Evolutionary conservation across 2,113 vertebrate species (phyloP), one percentile per base, ranked within the genome.

Genomic region (Corythornis madagascariensis): DNA sequence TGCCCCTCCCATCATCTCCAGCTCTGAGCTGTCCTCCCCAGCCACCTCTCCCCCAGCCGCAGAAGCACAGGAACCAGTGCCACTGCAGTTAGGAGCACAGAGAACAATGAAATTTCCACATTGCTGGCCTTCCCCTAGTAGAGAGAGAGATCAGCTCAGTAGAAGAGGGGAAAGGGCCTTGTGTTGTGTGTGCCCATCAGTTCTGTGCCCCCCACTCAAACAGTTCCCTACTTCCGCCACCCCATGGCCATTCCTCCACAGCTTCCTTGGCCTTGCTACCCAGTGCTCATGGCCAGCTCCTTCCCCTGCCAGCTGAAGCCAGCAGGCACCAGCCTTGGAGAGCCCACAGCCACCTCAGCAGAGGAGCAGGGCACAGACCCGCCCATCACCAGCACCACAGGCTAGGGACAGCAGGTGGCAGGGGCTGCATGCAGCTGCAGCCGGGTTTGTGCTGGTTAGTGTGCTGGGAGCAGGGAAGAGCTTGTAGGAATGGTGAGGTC

Each of bases 381-480:
- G 10, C 28, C 53, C 82, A 14, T 31, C 66, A 65, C 56, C 63
- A 55, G 13, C 4, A 3, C 64, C 28, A 71, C 88, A 85, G 83
- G 91, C 83, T 67, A 6, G 8, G 78, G 82, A 73, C 92, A 82
- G 38, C 2, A 6, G 29, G 53, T 35, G 64, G 71, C 77, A 82
- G 66, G 69, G 83, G 59, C 93, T 75, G 76, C 93, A 83, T 90
- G 90, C 63, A 1, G 66, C 83, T 85, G 92, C 95, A 94, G 95
- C 74, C 1, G 1, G 50, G 69, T 82, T 87, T 59, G 77, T 81
- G 71, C 90, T 91, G 66, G 81, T 93, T 83, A 89, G 93, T 80
- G 82, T 79, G 84, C 57, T 43, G 33, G 80, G 57, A 91, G 87
- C 50, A 61, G 72, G 92, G 55, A 64, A 74, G 48, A 15, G 60